Evolutionary conservation across 2,888 invertebrate species (phyloP), one percentile per base, ranked within the genome.

Genomic region (Dorcus hopei): DNA sequence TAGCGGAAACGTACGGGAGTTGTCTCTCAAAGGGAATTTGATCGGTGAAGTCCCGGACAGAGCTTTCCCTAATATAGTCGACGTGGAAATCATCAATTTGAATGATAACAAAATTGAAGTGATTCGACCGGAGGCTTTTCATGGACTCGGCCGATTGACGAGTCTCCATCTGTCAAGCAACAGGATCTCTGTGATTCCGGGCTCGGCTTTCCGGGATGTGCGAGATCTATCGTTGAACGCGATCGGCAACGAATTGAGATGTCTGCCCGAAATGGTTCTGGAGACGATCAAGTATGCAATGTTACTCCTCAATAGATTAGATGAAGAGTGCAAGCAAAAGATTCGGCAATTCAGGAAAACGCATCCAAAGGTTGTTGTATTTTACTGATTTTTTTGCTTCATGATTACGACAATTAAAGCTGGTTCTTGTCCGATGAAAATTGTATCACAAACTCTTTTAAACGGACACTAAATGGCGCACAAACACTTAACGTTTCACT

Each of bases 191-290:
- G 14, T 6, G 5, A 40, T 54, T 9, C 41, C 39, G 6, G 38
- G 26, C 38, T 26, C 16, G 4, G 33, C 54, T 9, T 49, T 54
- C 11, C 19, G 38, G 8, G 26, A 11, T 14, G 9, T 41, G 11
- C 1, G 16, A 2, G 42, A 39, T 19, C 33, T 54, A 38, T 9
- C 38, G 23, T 6, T 54, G 16, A 9, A 41, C 2, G 40, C 49
- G 33, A 7, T 41, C 8, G 11, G 6, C 7, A 54, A 54, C 14
- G 38, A 49, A 16, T 2, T 54, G 2, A 38, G 7, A 9, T 54
- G 54, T 49, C 49, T 54, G 14, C 42, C 49, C 33, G 40, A 40
- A 9, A 19, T 26, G 8, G 38, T 54, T 49, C 41, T 54, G 16
- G 40, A 41, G 9, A 26, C 54, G 6, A 41, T 54, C n/a, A 19